Evolutionary conservation across 2,797 vertebrate species (phyloP).

Genomic region (Pyrocephalus nanus): DNA sequence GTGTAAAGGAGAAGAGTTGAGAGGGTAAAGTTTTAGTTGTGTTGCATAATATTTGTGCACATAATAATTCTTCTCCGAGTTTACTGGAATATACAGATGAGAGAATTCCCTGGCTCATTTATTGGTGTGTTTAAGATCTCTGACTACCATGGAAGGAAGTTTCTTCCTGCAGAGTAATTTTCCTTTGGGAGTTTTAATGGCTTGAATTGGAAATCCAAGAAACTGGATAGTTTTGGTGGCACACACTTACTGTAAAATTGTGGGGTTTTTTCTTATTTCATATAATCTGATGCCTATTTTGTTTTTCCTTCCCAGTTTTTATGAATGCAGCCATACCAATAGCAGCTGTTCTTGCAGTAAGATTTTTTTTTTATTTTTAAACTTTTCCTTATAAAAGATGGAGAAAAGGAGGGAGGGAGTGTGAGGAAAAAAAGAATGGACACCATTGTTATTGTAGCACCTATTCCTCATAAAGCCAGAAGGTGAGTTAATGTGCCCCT

Average conservation of each 20-base stretch:
- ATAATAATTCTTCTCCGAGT: background rate
- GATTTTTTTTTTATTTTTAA: background rate
- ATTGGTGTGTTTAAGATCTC: background rate
- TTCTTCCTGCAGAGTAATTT: background rate
- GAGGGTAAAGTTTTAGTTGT: background rate
- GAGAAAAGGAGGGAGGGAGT: background rate
- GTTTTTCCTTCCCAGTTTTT: conserved; percentile 85
- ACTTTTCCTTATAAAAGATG: background rate
- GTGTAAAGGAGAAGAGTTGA: background rate
- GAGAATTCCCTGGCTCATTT: background rate
- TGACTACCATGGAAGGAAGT: background rate
- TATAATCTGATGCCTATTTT: conserved; percentile 26
- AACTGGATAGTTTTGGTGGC: background rate
- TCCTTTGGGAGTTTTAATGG: background rate
- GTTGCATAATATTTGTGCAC: background rate
- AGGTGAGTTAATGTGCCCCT: background rate
- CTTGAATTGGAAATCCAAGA: background rate
- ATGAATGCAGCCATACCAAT: conserved; percentile 98
- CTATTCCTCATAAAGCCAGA: background rate
- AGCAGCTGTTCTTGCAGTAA: conserved; percentile 94
- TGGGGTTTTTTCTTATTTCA: background rate
- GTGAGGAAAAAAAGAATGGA: background rate
- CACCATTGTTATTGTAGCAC: background rate
- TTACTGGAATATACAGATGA: background rate
- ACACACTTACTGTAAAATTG: background rate